Percentiles rank a stretch among this genome's conserved stretches.
Conservation (phyloP, 2,888 invertebrate genomes). For the Willowsia nigromaculata region DNA sequence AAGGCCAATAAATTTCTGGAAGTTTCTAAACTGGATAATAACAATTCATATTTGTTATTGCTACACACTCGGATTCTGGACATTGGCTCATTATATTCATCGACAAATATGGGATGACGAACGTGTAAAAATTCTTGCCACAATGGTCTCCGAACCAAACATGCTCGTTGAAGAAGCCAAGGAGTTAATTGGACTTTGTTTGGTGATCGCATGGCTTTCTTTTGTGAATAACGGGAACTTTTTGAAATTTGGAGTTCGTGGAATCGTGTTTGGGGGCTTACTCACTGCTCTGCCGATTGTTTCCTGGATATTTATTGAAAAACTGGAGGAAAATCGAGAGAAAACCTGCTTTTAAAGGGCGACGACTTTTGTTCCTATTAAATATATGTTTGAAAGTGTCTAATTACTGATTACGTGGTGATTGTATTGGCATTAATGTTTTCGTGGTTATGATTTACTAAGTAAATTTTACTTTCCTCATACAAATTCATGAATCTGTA, state of each 20-base stretch:
- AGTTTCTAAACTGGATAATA: slow-evolving; percentile 40
- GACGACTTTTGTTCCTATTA: not conserved
- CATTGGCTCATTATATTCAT: slow-evolving; percentile 49
- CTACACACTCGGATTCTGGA: slow-evolving; percentile 70
- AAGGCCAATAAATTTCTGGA: not conserved
- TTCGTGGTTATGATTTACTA: not conserved
- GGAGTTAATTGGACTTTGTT: slow-evolving; percentile 73
- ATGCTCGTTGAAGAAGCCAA: slow-evolving; percentile 75
- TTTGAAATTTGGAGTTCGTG: slow-evolving; percentile 48
- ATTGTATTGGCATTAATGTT: not conserved
- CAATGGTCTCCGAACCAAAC: slow-evolving; percentile 14
- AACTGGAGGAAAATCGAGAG: slow-evolving; percentile 43
- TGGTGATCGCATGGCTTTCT: slow-evolving; percentile 70
- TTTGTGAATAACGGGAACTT: slow-evolving; percentile 67
- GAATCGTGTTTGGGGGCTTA: slow-evolving; percentile 51
- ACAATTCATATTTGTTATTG: slow-evolving; percentile 63
- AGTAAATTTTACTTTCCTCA: no score
- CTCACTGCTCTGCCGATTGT: slow-evolving; percentile 66
- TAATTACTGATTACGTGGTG: not conserved
- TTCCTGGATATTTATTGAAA: slow-evolving; percentile 70
- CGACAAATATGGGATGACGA: not conserved
- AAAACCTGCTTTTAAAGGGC: slow-evolving; percentile 9
- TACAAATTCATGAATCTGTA: no score
- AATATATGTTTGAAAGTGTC: not conserved
- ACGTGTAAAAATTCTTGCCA: not conserved